Percentiles rank a stretch among this genome's conserved stretches.
Conservation (phyloP, 2,888 invertebrate species). For the Apotomis betuletana region DNA sequence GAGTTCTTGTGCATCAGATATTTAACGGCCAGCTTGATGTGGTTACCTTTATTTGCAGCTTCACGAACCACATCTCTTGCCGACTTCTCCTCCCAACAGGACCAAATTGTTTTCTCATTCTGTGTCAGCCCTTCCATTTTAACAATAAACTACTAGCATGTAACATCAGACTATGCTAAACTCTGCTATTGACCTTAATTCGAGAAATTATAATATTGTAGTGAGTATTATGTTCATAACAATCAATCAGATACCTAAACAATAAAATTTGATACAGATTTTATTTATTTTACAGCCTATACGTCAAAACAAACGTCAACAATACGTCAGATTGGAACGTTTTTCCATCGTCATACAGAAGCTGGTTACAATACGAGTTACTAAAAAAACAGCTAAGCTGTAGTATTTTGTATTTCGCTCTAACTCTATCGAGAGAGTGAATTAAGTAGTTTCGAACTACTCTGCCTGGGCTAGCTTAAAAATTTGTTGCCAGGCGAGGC, state of each 20-base stretch:
- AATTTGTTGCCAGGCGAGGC: too few relatives aligned
- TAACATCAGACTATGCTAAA: conserved; percentile 20
- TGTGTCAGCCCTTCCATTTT: conserved; percentile 83
- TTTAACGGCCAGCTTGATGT: conserved; percentile 83
- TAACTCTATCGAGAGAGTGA: too few relatives aligned
- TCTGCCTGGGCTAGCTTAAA: too few relatives aligned
- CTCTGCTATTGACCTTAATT: neutral
- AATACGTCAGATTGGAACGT: neutral
- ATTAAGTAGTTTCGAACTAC: too few relatives aligned
- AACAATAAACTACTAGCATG: conserved; percentile 5
- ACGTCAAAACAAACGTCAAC: conserved; percentile 30
- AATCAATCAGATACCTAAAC: neutral
- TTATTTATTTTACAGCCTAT: conserved; percentile 25
- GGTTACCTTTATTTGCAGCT: conserved; percentile 86
- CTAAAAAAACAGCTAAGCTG: neutral
- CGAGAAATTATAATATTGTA: neutral
- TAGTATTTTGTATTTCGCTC: neutral
- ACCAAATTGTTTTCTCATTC: conserved; percentile 85
- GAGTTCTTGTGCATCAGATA: conserved; percentile 83
- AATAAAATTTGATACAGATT: conserved; percentile 2
- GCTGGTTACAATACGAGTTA: neutral
- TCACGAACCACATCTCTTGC: conserved; percentile 86
- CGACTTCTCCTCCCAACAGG: conserved; percentile 85
- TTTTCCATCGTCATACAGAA: neutral
- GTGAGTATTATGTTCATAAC: conserved; percentile 14